These are phyloP conservation scores for Habropoda laboriosa DNA, from an alignment of 1,140 invertebrate species.

Conservation along the genomic window DNA sequence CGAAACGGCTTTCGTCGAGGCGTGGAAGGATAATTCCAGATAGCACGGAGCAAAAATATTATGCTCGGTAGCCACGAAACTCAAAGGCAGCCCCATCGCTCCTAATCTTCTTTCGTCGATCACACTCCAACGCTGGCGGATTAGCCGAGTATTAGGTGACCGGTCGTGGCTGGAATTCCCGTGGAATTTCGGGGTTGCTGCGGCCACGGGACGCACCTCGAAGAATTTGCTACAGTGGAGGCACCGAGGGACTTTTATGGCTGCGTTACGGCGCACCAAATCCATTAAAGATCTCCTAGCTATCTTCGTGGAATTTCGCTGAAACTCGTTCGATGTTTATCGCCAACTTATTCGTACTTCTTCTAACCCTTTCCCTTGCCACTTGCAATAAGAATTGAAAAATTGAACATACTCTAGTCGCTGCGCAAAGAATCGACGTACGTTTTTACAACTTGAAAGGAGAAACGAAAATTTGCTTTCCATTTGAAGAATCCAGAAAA, in stretches of 20 bases:
- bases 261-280: slow-evolving; percentile 27
- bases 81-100: not conserved
- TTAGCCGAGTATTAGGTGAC: slow-evolving; percentile 65
- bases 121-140: slow-evolving; percentile 52
- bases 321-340: slow-evolving; percentile 26
- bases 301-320: slow-evolving; percentile 35
- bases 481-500: too few relatives aligned
- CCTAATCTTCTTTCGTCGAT: slow-evolving; percentile 70
- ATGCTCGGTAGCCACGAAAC: not conserved
- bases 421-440: too few relatives aligned
- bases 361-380: too few relatives aligned
- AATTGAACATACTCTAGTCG: too few relatives aligned
- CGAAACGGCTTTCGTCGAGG: not conserved
- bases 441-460: too few relatives aligned
- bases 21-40: slow-evolving; percentile 5
- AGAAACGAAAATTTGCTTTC: not conserved
- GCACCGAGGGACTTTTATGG: slow-evolving; percentile 57
- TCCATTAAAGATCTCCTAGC: slow-evolving; percentile 41
- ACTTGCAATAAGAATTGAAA: too few relatives aligned
- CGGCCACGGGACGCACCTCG: slow-evolving; percentile 57
- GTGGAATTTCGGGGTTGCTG: slow-evolving; percentile 61
- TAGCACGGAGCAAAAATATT: slow-evolving; percentile 5
- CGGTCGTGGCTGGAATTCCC: slow-evolving; percentile 57
- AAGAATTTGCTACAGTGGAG: slow-evolving; percentile 65
- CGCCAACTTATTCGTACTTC: not conserved